Conservation (phyloP, 2,797 vertebrate species). For the Cercopithecus mitis region DNA sequence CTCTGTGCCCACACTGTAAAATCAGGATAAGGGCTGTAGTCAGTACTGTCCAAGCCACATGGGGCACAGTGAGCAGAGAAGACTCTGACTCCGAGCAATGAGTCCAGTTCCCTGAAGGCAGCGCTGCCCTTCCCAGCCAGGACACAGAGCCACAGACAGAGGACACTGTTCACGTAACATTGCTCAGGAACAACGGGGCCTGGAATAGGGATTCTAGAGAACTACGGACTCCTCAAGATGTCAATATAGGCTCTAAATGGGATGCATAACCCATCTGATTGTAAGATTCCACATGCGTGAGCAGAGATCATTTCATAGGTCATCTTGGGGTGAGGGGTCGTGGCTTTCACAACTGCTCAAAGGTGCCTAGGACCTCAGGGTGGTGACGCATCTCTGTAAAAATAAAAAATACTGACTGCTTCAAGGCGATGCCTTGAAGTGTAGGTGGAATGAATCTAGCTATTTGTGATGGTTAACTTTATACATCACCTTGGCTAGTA, state of each 20-base stretch:
- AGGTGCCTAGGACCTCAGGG: neutral
- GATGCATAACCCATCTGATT: neutral
- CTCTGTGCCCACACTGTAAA: neutral
- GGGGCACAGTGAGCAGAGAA: neutral
- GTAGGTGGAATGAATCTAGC: neutral
- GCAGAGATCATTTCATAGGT: accelerated
- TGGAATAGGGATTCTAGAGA: neutral
- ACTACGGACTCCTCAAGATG: neutral
- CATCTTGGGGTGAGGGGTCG: neutral
- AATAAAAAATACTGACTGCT: neutral
- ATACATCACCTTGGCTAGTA: neutral
- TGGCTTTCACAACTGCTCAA: neutral
- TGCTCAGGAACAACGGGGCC: neutral
- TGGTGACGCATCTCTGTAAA: neutral
- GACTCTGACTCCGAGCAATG: neutral
- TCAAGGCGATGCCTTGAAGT: neutral
- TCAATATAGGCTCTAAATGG: neutral
- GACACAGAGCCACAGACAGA: neutral
- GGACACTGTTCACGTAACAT: neutral
- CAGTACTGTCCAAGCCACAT: neutral
- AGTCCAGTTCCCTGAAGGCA: neutral
- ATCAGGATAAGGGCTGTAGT: neutral
- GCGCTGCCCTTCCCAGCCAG: neutral
- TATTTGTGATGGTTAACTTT: neutral
- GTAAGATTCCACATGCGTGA: neutral